phyloP scores from a whole-genome alignment of 2,113 vertebrate species.

The Archilochus colubris region DNA sequence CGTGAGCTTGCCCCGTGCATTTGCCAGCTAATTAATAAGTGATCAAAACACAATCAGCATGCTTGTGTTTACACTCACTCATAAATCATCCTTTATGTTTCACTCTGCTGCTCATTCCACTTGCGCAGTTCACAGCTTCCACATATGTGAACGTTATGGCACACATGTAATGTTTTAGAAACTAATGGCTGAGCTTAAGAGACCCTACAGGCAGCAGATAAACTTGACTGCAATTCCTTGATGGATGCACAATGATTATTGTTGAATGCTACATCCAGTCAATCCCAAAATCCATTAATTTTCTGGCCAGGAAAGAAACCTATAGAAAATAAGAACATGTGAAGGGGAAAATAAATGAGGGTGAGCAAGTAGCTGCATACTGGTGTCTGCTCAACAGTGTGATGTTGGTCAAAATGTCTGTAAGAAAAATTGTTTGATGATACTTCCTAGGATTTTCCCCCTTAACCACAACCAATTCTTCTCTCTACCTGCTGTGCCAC shows the following conservation, averaged over 20 bases:
- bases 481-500: not conserved
- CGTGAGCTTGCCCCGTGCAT: not conserved
- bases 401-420: not conserved
- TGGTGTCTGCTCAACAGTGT: not conserved
- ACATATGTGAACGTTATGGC: not conserved
- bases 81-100: constrained; percentile 19
- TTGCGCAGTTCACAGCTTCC: constrained; percentile 16
- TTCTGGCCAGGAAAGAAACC: not conserved
- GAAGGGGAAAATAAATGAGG: not conserved
- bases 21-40: constrained; percentile 50
- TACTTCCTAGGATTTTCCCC: not conserved
- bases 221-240: not conserved
- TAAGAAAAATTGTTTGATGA: not conserved
- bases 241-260: not conserved
- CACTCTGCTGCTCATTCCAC: constrained; percentile 2
- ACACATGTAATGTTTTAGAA: constrained; percentile 20
- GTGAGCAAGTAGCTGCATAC: not conserved
- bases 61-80: constrained; percentile 6
- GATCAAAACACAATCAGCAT: constrained; percentile 53
- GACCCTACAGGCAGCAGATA: not conserved
- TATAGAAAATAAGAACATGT: not conserved
- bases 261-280: not conserved
- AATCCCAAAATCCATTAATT: not conserved
- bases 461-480: not conserved
- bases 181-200: not conserved